These are phyloP conservation scores for Pandemis heparana DNA, from an alignment of 2,888 invertebrate species.

Conservation along the genomic window DNA sequence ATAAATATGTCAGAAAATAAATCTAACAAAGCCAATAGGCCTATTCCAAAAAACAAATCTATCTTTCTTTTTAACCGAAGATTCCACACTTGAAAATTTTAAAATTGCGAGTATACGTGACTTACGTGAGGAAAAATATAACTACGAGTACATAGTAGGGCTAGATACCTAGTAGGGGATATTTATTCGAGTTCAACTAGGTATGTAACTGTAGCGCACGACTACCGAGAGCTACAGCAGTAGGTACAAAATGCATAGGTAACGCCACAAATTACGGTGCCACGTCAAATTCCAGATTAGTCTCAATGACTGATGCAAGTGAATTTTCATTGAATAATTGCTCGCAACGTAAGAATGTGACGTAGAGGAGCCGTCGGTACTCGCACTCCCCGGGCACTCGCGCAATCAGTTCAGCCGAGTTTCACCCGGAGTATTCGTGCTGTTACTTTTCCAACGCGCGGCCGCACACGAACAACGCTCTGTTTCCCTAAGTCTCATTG, in stretches of 20 bases:
- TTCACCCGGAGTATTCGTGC: slow-evolving; percentile 84
- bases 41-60: too few species aligned
- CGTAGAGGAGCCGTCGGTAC: slow-evolving; percentile 54
- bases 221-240: neutral
- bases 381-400: slow-evolving; percentile 44
- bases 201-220: neutral
- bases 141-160: too few species aligned
- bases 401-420: slow-evolving; percentile 82
- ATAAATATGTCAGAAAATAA: too few species aligned
- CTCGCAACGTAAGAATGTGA: slow-evolving; percentile 72
- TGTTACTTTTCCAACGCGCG: slow-evolving; percentile 85
- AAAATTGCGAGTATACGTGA: neutral
- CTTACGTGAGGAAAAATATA: neutral
- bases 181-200: too few species aligned
- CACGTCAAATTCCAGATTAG: neutral
- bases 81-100: too few species aligned
- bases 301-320: slow-evolving; percentile 39
- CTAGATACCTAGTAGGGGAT: too few species aligned
- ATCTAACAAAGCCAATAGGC: too few species aligned
- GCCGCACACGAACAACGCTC: slow-evolving; percentile 83
- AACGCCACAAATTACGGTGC: neutral
- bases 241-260: too few species aligned
- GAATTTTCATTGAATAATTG: slow-evolving; percentile 60
- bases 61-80: too few species aligned
- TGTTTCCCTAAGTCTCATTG: slow-evolving; percentile 83